These are phyloP conservation scores for Prionace glauca DNA, from an alignment of 2,797 vertebrate genomes.

Conservation along the genomic window DNA sequence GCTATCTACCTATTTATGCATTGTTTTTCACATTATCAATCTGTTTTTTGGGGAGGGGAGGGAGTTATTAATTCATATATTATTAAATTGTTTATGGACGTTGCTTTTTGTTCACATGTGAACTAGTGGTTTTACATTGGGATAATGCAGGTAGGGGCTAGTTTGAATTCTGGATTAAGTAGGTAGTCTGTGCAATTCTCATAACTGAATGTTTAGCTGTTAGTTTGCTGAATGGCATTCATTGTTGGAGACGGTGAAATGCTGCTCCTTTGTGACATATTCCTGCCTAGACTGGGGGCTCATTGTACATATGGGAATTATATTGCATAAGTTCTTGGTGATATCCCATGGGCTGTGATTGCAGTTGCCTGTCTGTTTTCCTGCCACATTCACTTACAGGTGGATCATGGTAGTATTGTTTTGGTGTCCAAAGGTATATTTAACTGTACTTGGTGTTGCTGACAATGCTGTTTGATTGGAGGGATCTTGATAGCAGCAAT, in stretches of 20 bases:
- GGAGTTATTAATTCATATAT: neutral
- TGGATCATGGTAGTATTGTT: neutral
- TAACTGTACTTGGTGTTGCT: neutral
- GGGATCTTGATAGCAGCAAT: neutral
- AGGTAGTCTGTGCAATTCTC: constrained; percentile 28
- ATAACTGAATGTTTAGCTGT: constrained; percentile 32
- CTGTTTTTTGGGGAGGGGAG: constrained; percentile 14
- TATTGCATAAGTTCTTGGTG: constrained; percentile 8
- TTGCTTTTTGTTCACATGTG: constrained; percentile 28
- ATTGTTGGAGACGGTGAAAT: neutral
- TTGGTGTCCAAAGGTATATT: neutral
- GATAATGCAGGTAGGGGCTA: neutral
- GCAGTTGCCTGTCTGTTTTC: neutral
- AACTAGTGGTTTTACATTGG: constrained; percentile 26
- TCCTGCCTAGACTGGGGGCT: neutral
- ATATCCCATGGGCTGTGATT: neutral
- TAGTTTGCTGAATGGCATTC: constrained; percentile 25
- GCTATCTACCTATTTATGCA: constrained; percentile 38
- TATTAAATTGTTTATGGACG: constrained; percentile 34
- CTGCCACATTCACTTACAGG: neutral
- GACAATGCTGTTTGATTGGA: neutral
- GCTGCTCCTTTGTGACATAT: neutral
- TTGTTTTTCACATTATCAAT: constrained; percentile 33
- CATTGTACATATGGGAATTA: neutral
- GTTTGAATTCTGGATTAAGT: constrained; percentile 25